Evolutionary conservation across 2,113 vertebrate genomes (phyloP).

Genomic region (Cyanistes caeruleus): DNA sequence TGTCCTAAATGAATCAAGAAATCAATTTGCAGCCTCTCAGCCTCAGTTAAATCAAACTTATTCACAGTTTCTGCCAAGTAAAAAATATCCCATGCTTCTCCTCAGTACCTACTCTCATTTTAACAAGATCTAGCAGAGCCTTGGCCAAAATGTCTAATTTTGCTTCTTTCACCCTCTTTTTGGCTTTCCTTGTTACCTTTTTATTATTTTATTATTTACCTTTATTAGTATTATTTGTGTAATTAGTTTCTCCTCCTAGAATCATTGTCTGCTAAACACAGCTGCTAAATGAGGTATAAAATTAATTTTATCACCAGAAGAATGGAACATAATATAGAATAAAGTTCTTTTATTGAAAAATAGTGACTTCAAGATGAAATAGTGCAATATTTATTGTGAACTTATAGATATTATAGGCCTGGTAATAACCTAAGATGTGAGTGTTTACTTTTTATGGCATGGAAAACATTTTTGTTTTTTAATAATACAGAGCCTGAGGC

Average conservation of each 20-base stretch:
- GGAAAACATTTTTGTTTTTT: background rate
- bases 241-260: background rate
- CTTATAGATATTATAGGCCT: background rate
- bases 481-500: background rate
- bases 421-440: background rate
- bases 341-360: background rate
- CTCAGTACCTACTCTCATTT: background rate
- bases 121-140: background rate
- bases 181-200: background rate
- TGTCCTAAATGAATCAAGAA: constrained; percentile 64
- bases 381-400: background rate
- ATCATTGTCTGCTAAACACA: background rate
- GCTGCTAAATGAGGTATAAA: background rate
- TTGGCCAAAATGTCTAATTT: background rate
- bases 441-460: background rate
- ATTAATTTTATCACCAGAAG: too few species aligned
- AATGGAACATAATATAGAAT: background rate
- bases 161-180: rapidly evolving
- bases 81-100: background rate
- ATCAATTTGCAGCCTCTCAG: constrained; percentile 55
- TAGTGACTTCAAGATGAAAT: background rate
- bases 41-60: constrained; percentile 56
- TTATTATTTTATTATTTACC: background rate
- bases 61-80: constrained; percentile 26
- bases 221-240: background rate